Evolutionary conservation across 2,888 invertebrate species (phyloP), one percentile per base, ranked within the genome.

Genomic region (Scaptomyza caliginosa): DNA sequence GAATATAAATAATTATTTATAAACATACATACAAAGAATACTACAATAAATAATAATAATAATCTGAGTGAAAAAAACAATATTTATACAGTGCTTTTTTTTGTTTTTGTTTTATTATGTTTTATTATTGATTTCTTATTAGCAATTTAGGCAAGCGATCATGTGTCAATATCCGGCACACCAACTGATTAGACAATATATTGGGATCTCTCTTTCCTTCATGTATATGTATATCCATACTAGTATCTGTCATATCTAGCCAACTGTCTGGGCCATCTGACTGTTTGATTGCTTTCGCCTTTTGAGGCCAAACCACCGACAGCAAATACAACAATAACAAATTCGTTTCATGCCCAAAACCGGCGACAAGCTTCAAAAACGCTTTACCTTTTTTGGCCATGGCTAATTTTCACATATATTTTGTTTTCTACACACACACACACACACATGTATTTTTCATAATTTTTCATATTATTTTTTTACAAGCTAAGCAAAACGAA

Each of bases 341-440:
- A 71, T 84, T 74, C 69, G 65, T 51, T 78, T 77, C 80, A 74
- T 85, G 82, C 63, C 80, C 80, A 85, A 74, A 80, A 49, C 43
- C 55, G 85, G 72, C 58, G 60, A 81, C 78, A 82, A 82, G 78
- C 78, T 78, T 72, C n/a, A n/a, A 60, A 80, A 85, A 82, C 73
- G 70, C 73, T 76, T 79, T 73, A 67, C 80, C 85, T 59, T 78
- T 70, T 85, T 78, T 78, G 82, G 80, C 78, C 73, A 70, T 75
- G 79, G 69, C 83, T 82, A 80, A 80, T 85, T 74, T 74, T 78
- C 69, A 74, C 67, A 77, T 55, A n/a, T n/a, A n/a, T n/a, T n/a
- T n/a, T n/a, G n/a, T n/a, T n/a, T n/a, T n/a, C n/a, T n/a, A 80
- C 42, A 36, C 24, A 26, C 23, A 57, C 23, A 30, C 16, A 42